A percentile compares a stretch with the other conserved stretches of the same genome.
Conservation (phyloP, 2,113 vertebrate genomes). For the Ctenodactylus gundi region DNA sequence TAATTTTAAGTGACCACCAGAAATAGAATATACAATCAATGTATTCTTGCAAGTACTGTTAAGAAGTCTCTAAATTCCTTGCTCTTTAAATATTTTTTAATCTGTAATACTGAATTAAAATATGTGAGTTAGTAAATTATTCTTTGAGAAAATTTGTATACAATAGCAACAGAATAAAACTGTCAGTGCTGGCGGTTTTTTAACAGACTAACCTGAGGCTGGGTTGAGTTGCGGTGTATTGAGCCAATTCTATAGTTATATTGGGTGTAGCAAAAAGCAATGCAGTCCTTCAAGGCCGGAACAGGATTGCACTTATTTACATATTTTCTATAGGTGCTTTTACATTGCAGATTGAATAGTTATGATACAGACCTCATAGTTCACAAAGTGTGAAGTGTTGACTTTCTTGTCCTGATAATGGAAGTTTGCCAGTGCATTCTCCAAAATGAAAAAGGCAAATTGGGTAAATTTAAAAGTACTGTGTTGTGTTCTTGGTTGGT, state of each 20-base stretch:
- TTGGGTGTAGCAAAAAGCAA: neutral
- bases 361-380: neutral
- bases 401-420: neutral
- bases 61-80: neutral
- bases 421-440: neutral
- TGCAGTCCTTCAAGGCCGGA: neutral
- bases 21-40: neutral
- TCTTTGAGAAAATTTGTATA: neutral
- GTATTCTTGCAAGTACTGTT: neutral
- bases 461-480: neutral
- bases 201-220: neutral
- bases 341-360: neutral
- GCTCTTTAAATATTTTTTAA: conserved; percentile 19
- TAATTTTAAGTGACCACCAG: neutral
- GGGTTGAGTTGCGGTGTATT: neutral
- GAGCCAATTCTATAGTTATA: neutral
- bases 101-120: neutral
- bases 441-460: neutral
- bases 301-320: neutral
- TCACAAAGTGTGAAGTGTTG: neutral
- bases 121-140: neutral
- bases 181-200: neutral
- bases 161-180: neutral
- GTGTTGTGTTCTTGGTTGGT: neutral
- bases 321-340: neutral